Evolutionary conservation across 2,888 invertebrate genomes (phyloP), one percentile per base, ranked within the genome.

Genomic region (Caenorhabditis drosophilae): DNA sequence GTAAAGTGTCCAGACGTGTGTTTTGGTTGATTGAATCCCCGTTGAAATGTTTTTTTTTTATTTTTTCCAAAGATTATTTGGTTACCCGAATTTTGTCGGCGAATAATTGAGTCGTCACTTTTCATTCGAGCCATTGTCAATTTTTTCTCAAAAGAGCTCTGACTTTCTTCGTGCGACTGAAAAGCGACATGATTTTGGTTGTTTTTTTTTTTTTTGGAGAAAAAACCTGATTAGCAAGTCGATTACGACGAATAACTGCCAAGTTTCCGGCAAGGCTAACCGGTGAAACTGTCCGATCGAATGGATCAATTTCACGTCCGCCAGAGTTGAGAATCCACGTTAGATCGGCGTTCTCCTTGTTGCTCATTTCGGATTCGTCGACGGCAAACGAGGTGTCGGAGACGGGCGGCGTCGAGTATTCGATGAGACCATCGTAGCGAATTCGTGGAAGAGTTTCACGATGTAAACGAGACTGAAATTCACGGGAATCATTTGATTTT

Each of bases 361-460:
- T 25, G n/a, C 22, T 52, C 61, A 62, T 57, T 26, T 67, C 63
- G 2, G 49, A 50, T 27, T 70, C 67, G 3, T 55, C 64, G 1
- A 75, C 52, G 23, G 70, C 75, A 35, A 75, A 73, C 6, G 75
- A 61, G 26, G 59, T 55, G 38, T 75, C 72, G 18, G 70, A 62
- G 20, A 67, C 70, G 15, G 84, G 70, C 34, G 83, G 88, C n/a
- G 89, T 85, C 9, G 90, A 89, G 84, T 91, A 91, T 67, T 90
- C 88, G 4, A 92, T 88, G 25, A 89, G 87, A 9, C 91, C 91
- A 79, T 91, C 90, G 87, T 84, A 57, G 89, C 89, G 26, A 89
- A 89, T 48, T 51, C 88, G 86, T 0, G 92, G 91, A 51, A 92
- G 85, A 76, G 90, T 89, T 73, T 90, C 88, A 62, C 92, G 87